Evolutionary conservation across 2,888 invertebrate genomes (phyloP).

Genomic region (Pharmacophagus antenor): DNA sequence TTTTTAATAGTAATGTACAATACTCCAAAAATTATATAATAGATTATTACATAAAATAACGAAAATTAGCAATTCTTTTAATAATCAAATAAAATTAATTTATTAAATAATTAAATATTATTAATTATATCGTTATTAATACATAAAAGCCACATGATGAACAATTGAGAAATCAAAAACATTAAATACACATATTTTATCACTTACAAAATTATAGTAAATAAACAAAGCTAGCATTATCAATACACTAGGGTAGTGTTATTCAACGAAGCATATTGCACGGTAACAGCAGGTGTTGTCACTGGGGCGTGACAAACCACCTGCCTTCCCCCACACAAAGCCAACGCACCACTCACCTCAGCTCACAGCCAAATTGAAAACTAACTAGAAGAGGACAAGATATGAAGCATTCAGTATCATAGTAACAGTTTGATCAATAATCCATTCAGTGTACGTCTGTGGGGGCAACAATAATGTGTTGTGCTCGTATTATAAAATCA

Average conservation of each 20-base stretch:
- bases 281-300: constrained; percentile 68
- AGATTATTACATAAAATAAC: too few relatives aligned
- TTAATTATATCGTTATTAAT: too few relatives aligned
- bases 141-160: too few relatives aligned
- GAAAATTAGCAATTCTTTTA: too few relatives aligned
- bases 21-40: too few relatives aligned
- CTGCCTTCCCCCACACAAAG: constrained; percentile 57
- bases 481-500: constrained; percentile 42
- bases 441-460: constrained; percentile 50
- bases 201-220: constrained; percentile 17
- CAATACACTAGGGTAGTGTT: constrained; percentile 45
- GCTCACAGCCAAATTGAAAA: constrained; percentile 37
- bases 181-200: neutral
- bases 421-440: constrained; percentile 77
- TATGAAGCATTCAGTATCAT: constrained; percentile 51
- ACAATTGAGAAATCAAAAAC: neutral
- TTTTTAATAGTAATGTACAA: too few relatives aligned
- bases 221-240: constrained; percentile 38
- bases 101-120: too few relatives aligned
- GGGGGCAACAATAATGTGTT: constrained; percentile 59
- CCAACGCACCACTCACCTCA: constrained; percentile 47
- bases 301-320: constrained; percentile 65
- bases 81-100: too few relatives aligned
- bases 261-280: constrained; percentile 57
- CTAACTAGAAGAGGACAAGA: constrained; percentile 38